Evolutionary conservation across 2,797 vertebrate species (phyloP).

Genomic region (Artibeus lituratus): DNA sequence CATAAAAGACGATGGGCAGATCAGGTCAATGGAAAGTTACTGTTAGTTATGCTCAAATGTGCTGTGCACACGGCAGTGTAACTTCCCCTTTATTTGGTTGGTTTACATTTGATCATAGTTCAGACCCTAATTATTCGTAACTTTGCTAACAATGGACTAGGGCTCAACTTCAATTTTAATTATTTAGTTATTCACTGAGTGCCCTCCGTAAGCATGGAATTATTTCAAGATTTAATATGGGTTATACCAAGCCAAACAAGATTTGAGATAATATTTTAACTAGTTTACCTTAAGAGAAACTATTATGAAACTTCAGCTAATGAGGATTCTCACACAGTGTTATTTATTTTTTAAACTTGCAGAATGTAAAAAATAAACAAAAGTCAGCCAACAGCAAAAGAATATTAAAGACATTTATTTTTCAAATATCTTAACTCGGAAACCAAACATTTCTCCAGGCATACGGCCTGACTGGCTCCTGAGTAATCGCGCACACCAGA

Average conservation of each 20-base stretch:
- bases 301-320: conserved; percentile 29
- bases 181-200: neutral
- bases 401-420: neutral
- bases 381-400: conserved; percentile 19
- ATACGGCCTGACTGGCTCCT: neutral
- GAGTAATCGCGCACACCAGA: neutral
- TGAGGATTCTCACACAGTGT: neutral
- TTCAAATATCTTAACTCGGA: conserved; percentile 2
- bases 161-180: conserved; percentile 30
- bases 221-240: conserved; percentile 5
- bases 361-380: conserved; percentile 11
- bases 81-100: neutral
- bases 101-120: neutral
- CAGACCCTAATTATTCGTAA: neutral
- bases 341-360: neutral
- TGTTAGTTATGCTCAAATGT: neutral
- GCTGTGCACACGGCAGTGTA: neutral
- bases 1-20: conserved; percentile 5
- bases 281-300: conserved; percentile 1
- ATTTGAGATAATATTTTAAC: neutral
- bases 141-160: neutral
- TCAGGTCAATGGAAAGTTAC: neutral
- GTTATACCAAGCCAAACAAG: neutral
- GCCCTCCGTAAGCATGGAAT: neutral
- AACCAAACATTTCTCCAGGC: neutral